phyloP scores from a whole-genome alignment of 2,797 vertebrate species.

The Pantherophis vulpinus region DNA sequence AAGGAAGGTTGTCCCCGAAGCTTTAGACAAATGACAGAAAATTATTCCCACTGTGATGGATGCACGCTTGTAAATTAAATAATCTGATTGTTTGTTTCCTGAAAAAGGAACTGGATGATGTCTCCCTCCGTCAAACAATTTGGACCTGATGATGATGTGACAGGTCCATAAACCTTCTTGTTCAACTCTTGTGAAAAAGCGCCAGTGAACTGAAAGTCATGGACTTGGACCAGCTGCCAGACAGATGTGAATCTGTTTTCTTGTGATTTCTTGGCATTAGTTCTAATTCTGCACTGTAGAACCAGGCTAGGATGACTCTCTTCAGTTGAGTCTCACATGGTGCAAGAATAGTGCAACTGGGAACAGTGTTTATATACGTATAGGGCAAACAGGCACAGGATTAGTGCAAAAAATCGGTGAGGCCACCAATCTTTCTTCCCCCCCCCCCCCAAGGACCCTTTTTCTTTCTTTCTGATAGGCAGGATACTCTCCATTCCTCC shows the following conservation, averaged over 20 bases:
- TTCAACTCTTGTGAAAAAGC: background rate
- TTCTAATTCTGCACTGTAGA: background rate
- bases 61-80: background rate
- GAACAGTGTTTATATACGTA: background rate
- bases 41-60: background rate
- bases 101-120: background rate
- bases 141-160: background rate
- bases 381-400: background rate
- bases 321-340: background rate
- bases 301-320: background rate
- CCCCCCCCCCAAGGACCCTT: background rate
- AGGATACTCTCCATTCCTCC: background rate
- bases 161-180: background rate
- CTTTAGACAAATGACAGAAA: background rate
- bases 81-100: background rate
- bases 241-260: background rate
- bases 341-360: background rate
- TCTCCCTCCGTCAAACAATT: background rate
- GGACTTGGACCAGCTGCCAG: background rate
- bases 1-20: background rate
- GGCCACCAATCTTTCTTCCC: background rate
- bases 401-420: background rate
- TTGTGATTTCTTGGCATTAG: background rate
- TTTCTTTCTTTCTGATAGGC: background rate
- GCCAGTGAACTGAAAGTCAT: background rate